Evolutionary conservation across 2,888 invertebrate species (phyloP).

Genomic region (Erebia aethiops): DNA sequence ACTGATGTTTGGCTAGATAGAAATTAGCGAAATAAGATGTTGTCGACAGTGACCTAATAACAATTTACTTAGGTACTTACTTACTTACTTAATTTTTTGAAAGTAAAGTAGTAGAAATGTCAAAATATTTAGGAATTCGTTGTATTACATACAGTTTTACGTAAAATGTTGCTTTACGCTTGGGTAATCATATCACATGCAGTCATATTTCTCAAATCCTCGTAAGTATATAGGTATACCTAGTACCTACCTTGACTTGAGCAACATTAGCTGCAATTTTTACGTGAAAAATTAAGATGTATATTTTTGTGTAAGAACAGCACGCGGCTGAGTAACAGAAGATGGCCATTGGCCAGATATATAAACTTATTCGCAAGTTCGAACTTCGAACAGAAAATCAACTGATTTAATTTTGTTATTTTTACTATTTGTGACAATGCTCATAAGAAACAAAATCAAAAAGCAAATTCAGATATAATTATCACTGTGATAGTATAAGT

Average conservation of each 20-base stretch:
- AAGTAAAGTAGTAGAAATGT: neutral
- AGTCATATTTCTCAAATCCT: slow-evolving; percentile 1
- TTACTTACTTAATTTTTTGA: neutral
- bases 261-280: neutral
- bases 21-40: neutral
- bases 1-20: neutral
- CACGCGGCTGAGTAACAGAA: neutral
- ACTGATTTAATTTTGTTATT: too few relatives aligned
- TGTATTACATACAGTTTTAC: slow-evolving; percentile 1
- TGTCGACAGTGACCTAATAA: neutral
- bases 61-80: too few relatives aligned
- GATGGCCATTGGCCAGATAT: neutral
- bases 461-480: too few relatives aligned
- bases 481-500: too few relatives aligned
- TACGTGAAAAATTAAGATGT: neutral
- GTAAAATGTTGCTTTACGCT: neutral
- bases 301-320: neutral
- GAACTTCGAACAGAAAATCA: too few relatives aligned
- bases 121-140: slow-evolving; percentile 2
- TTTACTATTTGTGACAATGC: too few relatives aligned
- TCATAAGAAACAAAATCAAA: too few relatives aligned
- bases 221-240: neutral
- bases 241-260: neutral
- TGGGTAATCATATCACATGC: neutral
- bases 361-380: too few relatives aligned